Percentiles rank a stretch among this genome's conserved stretches.
phyloP scores from a whole-genome alignment of 2,797 vertebrate genomes.

The Kryptopterus vitreolus region DNA sequence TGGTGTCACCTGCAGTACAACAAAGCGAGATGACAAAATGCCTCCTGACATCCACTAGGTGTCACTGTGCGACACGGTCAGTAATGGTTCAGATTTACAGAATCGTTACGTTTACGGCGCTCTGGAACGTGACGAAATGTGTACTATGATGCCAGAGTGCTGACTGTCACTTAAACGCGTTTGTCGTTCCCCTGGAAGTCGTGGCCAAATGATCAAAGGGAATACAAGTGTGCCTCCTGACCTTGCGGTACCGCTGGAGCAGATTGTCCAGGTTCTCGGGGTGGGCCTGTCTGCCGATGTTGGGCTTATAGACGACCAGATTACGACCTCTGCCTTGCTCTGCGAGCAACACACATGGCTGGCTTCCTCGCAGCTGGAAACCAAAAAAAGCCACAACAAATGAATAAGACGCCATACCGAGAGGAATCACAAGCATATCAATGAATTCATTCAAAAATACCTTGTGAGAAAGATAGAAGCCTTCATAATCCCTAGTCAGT shows the following conservation, averaged over 20 bases:
- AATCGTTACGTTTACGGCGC: not conserved
- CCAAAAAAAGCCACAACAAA: slow-evolving; percentile 28
- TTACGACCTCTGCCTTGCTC: slow-evolving; percentile 87
- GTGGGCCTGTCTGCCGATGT: slow-evolving; percentile 92
- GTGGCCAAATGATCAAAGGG: too few species aligned
- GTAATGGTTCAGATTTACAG: not conserved
- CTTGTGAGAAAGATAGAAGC: slow-evolving; percentile 95
- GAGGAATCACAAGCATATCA: not conserved
- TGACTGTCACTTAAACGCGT: not conserved
- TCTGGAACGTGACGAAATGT: not conserved
- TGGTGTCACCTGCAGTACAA: slow-evolving; percentile 73
- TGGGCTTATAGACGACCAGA: slow-evolving; percentile 92
- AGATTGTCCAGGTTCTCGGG: slow-evolving; percentile 88
- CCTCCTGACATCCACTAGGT: slow-evolving; percentile 21
- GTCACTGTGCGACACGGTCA: slow-evolving; percentile 16
- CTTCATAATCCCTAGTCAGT: slow-evolving; percentile 80
- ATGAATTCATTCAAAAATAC: slow-evolving; percentile 60
- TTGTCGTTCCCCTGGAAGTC: too few species aligned
- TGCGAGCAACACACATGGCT: slow-evolving; percentile 87
- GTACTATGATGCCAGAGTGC: not conserved
- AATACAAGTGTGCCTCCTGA: slow-evolving; percentile 50
- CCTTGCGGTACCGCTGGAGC: slow-evolving; percentile 84
- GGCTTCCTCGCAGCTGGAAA: slow-evolving; percentile 82
- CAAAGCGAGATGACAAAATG: not conserved
- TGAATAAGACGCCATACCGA: not conserved